phyloP scores from a whole-genome alignment of 2,113 vertebrate genomes.

The Zeus faber region DNA sequence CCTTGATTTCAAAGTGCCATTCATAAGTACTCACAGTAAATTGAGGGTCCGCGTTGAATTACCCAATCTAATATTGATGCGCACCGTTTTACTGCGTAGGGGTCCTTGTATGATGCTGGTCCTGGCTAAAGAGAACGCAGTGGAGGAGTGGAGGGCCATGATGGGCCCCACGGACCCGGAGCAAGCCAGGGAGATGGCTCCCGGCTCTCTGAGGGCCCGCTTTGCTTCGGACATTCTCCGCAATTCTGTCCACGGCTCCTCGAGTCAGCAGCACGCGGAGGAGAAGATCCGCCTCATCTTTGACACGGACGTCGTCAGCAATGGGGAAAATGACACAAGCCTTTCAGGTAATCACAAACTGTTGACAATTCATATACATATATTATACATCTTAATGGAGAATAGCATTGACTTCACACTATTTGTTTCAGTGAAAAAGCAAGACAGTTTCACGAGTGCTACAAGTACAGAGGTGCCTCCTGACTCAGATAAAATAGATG shows the following conservation, averaged over 20 bases:
- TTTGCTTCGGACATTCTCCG: slow-evolving; percentile 74
- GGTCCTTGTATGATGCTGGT: slow-evolving; percentile 76
- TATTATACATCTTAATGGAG: background rate
- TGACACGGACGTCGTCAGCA: slow-evolving; percentile 25
- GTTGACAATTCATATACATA: too few relatives aligned
- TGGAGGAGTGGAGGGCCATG: slow-evolving; percentile 79
- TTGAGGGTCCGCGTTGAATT: too few relatives aligned
- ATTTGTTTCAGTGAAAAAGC: slow-evolving; percentile 30
- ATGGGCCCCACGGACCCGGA: slow-evolving; percentile 82
- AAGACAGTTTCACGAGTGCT: slow-evolving; percentile 17
- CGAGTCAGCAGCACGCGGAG: slow-evolving; percentile 54
- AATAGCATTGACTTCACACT: background rate
- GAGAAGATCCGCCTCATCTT: slow-evolving; percentile 74
- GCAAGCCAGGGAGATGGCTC: slow-evolving; percentile 67
- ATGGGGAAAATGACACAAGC: slow-evolving; percentile 26
- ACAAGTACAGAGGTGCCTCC: slow-evolving; percentile 21
- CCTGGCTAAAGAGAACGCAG: slow-evolving; percentile 80
- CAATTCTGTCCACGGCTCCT: slow-evolving; percentile 81
- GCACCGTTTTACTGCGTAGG: slow-evolving; percentile 47
- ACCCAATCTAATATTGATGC: too few relatives aligned
- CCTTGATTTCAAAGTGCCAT: too few relatives aligned
- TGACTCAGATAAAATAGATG: too few relatives aligned
- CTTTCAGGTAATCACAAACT: slow-evolving; percentile 32
- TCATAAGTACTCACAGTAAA: too few relatives aligned
- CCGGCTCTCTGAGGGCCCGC: slow-evolving; percentile 76